A percentile compares a stretch with the other conserved stretches of the same genome.
These are phyloP conservation scores for Molanna angustata DNA, from an alignment of 2,888 invertebrate genomes.

Conservation along the genomic window DNA sequence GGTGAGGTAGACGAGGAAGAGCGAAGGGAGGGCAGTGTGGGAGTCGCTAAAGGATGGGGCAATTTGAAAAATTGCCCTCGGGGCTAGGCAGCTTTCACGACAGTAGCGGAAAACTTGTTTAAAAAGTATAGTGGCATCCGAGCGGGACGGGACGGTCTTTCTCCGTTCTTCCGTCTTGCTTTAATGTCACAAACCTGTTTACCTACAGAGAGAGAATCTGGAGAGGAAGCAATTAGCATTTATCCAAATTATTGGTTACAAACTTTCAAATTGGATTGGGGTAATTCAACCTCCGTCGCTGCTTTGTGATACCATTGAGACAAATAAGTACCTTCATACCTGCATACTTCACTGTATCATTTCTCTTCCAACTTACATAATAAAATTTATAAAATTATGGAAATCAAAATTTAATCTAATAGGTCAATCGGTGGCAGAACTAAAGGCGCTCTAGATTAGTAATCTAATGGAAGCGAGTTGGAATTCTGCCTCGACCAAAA, in stretches of 20 bases:
- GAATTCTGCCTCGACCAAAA: too few relatives aligned
- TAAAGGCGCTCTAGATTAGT: too few relatives aligned
- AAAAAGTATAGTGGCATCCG: constrained; percentile 11
- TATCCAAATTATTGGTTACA: constrained; percentile 12
- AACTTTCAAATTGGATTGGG: constrained; percentile 10
- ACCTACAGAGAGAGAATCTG: constrained; percentile 3
- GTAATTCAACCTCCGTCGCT: not conserved
- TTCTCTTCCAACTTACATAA: too few relatives aligned
- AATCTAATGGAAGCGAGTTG: too few relatives aligned
- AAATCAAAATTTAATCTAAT: too few relatives aligned
- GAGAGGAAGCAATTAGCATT: constrained; percentile 6
- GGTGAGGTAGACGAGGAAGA: not conserved
- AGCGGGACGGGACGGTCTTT: not conserved
- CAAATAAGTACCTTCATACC: too few relatives aligned
- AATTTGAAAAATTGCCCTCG: constrained; percentile 30
- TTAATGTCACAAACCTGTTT: constrained; percentile 10
- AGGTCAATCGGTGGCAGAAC: too few relatives aligned
- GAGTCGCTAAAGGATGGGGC: constrained; percentile 18
- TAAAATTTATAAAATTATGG: too few relatives aligned
- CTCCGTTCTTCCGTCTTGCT: constrained; percentile 5
- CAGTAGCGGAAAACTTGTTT: constrained; percentile 15
- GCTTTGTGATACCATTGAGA: too few relatives aligned
- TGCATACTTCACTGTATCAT: too few relatives aligned
- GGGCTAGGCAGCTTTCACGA: constrained; percentile 18
- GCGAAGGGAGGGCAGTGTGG: constrained; percentile 3